Percentiles rank a stretch among this genome's conserved stretches.
Evolutionary conservation across 2,888 invertebrate species (phyloP).

Genomic region (Leptopilina myrica): DNA sequence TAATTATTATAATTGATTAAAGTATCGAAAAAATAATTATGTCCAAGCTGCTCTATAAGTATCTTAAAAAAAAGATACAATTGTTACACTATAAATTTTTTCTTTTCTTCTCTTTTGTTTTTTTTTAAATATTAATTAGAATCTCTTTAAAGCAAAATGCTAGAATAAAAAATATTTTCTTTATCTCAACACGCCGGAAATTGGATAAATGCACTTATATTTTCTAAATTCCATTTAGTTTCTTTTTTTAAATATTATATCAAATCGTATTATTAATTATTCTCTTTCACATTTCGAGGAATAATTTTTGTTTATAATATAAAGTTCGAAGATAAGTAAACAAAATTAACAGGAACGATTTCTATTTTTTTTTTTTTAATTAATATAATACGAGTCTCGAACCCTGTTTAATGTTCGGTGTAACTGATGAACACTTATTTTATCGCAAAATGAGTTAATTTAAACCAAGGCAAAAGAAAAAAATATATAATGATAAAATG

Average conservation of each 20-base stretch:
- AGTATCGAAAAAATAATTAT: conserved; percentile 24
- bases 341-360: conserved; percentile 23
- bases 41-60: conserved; percentile 13
- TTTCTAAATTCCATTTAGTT: conserved; percentile 15
- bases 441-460: conserved; percentile 39
- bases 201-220: conserved; percentile 13
- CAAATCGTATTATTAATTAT: conserved; percentile 3
- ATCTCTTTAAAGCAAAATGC: conserved; percentile 11
- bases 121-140: conserved; percentile 26
- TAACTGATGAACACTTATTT: conserved; percentile 29
- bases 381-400: conserved; percentile 8
- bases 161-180: conserved; percentile 40
- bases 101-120: not conserved
- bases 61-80: conserved; percentile 30
- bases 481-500: conserved; percentile 17
- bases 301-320: not conserved
- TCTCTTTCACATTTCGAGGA: not conserved
- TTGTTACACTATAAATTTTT: conserved; percentile 9
- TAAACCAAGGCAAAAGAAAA: conserved; percentile 25
- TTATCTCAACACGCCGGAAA: not conserved
- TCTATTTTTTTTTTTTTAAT: not conserved
- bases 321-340: conserved; percentile 12
- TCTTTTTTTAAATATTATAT: not conserved
- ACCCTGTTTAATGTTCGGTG: conserved; percentile 25
- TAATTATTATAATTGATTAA: conserved; percentile 29